These are phyloP conservation scores for Cheiracanthium punctorium DNA, from an alignment of 2,888 invertebrate species.

Conservation along the genomic window DNA sequence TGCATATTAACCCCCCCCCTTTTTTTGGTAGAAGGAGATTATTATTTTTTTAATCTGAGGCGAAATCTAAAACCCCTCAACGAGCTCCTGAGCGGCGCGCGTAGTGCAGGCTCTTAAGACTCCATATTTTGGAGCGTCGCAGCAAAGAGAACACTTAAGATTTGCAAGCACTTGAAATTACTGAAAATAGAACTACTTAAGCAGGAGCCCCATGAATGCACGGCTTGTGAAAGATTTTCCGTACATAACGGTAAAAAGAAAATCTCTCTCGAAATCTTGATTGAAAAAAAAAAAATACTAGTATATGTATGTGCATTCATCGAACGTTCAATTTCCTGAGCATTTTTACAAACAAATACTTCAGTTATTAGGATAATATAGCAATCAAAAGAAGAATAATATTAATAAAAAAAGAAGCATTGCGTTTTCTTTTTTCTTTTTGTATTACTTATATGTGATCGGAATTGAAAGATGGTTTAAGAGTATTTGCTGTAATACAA, in stretches of 20 bases:
- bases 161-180: constrained; percentile 2
- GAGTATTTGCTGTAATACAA: too few relatives aligned
- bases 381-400: not conserved
- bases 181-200: constrained; percentile 5
- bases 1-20: too few relatives aligned
- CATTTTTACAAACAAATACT: not conserved
- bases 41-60: not conserved
- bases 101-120: not conserved
- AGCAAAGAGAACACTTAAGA: not conserved
- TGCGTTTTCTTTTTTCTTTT: too few relatives aligned
- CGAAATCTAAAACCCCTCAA: not conserved
- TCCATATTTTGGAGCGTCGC: not conserved
- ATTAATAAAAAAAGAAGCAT: not conserved
- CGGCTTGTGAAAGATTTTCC: not conserved
- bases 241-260: not conserved
- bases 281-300: too few relatives aligned
- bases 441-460: too few relatives aligned
- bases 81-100: not conserved
- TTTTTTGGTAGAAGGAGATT: not conserved
- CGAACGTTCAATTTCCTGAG: not conserved
- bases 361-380: not conserved
- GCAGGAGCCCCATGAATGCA: not conserved
- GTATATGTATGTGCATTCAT: too few relatives aligned
- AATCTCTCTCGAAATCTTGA: not conserved
- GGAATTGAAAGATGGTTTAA: too few relatives aligned